phyloP scores from a whole-genome alignment of 2,797 vertebrate genomes.

The Limnodromus scolopaceus region DNA sequence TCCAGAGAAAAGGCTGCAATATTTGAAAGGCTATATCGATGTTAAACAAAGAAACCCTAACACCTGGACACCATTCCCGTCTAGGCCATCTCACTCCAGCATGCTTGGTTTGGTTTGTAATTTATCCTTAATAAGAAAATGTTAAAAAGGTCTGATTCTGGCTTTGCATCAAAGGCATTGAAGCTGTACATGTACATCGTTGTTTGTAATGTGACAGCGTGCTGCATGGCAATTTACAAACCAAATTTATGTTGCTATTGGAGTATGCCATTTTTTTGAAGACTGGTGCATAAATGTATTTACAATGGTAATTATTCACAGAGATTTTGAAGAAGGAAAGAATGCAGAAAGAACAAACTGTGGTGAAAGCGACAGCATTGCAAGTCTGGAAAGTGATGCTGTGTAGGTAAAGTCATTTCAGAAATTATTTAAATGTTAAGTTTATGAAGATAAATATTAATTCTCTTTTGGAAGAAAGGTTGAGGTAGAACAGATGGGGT shows the following conservation, averaged over 20 bases:
- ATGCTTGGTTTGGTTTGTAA: neutral
- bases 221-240: neutral
- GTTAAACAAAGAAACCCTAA: neutral
- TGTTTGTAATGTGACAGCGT: neutral
- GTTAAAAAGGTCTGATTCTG: neutral
- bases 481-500: neutral
- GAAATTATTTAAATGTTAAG: neutral
- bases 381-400: neutral
- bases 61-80: neutral
- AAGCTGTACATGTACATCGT: fast-evolving
- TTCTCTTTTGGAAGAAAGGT: neutral
- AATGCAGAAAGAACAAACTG: neutral
- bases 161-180: neutral
- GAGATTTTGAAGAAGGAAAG: neutral
- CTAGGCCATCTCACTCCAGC: neutral
- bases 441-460: neutral
- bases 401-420: neutral
- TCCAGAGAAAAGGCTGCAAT: neutral
- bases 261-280: neutral
- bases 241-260: neutral
- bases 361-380: fast-evolving
- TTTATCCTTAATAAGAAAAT: constrained; percentile 14
- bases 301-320: neutral
- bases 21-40: neutral
- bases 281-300: neutral